A percentile compares a stretch with the other conserved stretches of the same genome.
phyloP scores from a whole-genome alignment of 1,140 invertebrate genomes.

The Trichoplusia ni region DNA sequence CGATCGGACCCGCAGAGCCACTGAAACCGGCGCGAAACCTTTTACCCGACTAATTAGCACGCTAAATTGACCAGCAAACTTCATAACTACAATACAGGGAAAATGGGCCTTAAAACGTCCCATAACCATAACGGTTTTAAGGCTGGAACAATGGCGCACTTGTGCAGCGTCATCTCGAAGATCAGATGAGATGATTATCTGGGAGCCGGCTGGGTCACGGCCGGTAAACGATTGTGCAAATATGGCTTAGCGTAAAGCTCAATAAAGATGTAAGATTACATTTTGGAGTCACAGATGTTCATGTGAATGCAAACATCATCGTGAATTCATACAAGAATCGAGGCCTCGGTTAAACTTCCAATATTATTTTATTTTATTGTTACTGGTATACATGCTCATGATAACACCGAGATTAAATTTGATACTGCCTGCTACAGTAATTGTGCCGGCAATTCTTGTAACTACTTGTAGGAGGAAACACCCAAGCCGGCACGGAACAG shows the following conservation, averaged over 20 bases:
- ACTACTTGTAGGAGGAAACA: constrained; percentile 1
- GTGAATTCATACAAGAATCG: not conserved
- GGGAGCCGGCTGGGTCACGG: constrained; percentile 46
- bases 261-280: constrained; percentile 38
- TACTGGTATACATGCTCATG: not conserved
- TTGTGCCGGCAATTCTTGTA: constrained; percentile 1
- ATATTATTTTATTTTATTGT: not conserved
- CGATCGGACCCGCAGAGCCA: not conserved
- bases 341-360: not conserved
- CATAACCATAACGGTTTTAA: constrained; percentile 27
- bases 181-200: constrained; percentile 57
- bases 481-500: not conserved
- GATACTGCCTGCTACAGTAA: not conserved
- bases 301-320: not conserved
- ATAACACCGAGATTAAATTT: too few relatives aligned
- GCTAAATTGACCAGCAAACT: constrained; percentile 27
- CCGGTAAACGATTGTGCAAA: constrained; percentile 45
- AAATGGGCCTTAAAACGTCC: constrained; percentile 24
- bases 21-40: constrained; percentile 14
- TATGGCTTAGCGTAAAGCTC: constrained; percentile 33
- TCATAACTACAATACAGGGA: constrained; percentile 25
- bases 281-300: constrained; percentile 29
- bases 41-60: constrained; percentile 25
- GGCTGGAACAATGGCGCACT: constrained; percentile 42
- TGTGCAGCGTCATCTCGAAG: constrained; percentile 40